Evolutionary conservation across 92 coral and sea anemone genomes (phyloP), one percentile per base, ranked within the genome.

Genomic region (Palythoa grandis): DNA sequence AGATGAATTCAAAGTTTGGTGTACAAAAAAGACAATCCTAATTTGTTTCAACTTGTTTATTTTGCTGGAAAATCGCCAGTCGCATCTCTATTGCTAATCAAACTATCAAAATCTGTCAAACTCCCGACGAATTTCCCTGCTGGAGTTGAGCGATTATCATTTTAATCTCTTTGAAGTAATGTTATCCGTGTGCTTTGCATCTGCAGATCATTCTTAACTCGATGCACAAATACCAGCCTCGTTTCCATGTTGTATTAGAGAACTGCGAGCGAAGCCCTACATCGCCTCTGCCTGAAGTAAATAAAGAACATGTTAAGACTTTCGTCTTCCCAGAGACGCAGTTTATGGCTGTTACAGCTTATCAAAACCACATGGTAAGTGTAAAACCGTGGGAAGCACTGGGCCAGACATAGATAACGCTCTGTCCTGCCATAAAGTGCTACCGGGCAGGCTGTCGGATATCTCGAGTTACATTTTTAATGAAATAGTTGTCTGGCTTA

Each of bases 141-240:
- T 12, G 23, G 65, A 58, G 23, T 29, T 15, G 73, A 24, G 25
- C 6, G 16, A 69, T 22, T 10, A 69, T 24, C 17, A 25, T 25
- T 53, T 53, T 76, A n/a, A 76, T 76, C 50, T 52, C 53, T 54
- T 25, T 17, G 23, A 58, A 25, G 11, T 76, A 17, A 76, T 54
- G 68, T 24, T 24, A 47, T 54, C 14, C 67, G 24, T 16, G 29
- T 76, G 82, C 25, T 76, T 63, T 29, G n/a, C 79, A 69, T 40
- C 72, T 78, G 35, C 89, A 97, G 99, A 97, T 97, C 43, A 97
- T 97, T 56, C 80, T 97, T 38, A 97, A 97, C 86, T 97, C 99
- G 17, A 97, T 97, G 99, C 99, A 97, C 89, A 97, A 97, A 85
- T 97, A 97, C 79, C 99, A 97, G 84, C 99, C 99, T 66, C 97